Evolutionary conservation across 2,797 vertebrate species (phyloP), one percentile per base, ranked within the genome.

Genomic region (Hybognathus amarus): DNA sequence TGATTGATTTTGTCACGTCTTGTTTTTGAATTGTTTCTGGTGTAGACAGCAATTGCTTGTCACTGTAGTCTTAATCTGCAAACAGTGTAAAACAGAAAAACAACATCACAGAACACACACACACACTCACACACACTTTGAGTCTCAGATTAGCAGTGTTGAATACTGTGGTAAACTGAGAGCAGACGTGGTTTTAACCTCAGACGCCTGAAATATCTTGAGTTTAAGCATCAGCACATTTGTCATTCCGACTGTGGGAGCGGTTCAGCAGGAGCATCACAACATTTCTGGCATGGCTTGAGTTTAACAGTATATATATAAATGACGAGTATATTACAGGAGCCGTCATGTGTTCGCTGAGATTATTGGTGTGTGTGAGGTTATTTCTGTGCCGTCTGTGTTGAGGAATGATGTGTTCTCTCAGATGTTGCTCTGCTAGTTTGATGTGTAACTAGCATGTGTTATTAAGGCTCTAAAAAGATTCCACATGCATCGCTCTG

Each of bases 401-500:
- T 56, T 56, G 24, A 56, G 70, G 77, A 79, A 71, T 3, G 33
- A 24, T 61, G 24, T 27, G 56, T n/a, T 0, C 59, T 42, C 64
- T 22, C 33, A 45, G 20, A 74, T 27, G 50, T 24, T 66, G 47
- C 63, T 63, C 15, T 12, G n/a, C 38, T 12, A 24, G 27, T 22
- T 18, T 52, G 47, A 52, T 36, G 30, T 36, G 18, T 24, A 36
- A 63, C 45, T 56, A 54, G 30, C 24, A 13, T 42, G 36, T 30
- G 67, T n/a, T 54, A 18, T 79, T 50, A 50, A 15, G 0, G 7
- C 78, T 66, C 61, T 83, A 42, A 45, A 71, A 83, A 24, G 59
- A 27, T 24, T 71, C 79, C 73, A 66, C 24, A 66, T 63, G 54
- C 77, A 80, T 88, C 88, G 70, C 90, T 92, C 85, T 83, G 81